phyloP scores from a whole-genome alignment of 2,797 vertebrate species.

The Sternarchorhynchus goeldii region DNA sequence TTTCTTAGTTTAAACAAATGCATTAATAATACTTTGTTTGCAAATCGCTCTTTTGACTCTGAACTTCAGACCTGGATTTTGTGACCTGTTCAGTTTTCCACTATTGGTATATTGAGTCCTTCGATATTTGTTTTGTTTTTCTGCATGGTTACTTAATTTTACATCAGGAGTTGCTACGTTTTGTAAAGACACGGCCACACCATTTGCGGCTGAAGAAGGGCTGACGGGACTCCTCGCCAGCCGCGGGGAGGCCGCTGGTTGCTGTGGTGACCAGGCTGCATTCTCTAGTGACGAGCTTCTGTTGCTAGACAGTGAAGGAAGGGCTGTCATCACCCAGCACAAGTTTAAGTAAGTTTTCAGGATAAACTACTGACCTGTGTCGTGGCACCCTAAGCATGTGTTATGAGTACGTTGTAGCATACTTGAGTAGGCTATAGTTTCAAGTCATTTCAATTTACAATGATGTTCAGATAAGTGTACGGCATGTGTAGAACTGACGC shows the following conservation, averaged over 20 bases:
- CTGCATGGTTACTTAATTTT: background rate
- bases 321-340: constrained; percentile 86
- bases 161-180: constrained; percentile 86
- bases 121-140: background rate
- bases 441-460: background rate
- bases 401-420: background rate
- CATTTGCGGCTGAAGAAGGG: constrained; percentile 86
- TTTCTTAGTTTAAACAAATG: no score
- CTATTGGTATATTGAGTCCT: no score
- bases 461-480: background rate
- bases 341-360: constrained; percentile 72
- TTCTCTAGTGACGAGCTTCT: constrained; percentile 82
- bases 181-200: constrained; percentile 80
- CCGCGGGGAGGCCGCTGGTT: constrained; percentile 75
- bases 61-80: no score
- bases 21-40: no score
- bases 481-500: no score
- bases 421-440: no score
- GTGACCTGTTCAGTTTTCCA: no score
- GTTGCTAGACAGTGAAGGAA: constrained; percentile 85
- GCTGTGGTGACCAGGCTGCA: constrained; percentile 77
- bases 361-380: background rate
- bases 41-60: no score
- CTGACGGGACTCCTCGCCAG: constrained; percentile 81
- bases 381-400: background rate